Evolutionary conservation across 2,797 vertebrate species (phyloP).

Genomic region (Columba guinea): DNA sequence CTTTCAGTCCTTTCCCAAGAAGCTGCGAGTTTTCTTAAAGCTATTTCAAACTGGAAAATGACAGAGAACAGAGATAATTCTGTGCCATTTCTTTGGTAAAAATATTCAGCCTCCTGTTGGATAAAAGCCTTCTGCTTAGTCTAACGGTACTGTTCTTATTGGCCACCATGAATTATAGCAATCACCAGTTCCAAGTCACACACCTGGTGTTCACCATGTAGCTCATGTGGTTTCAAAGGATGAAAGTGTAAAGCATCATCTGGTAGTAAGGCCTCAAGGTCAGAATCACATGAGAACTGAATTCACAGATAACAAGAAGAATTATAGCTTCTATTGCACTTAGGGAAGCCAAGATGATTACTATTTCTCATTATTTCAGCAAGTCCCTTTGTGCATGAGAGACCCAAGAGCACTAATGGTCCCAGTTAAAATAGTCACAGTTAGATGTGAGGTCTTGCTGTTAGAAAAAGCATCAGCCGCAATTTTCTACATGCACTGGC

Average conservation of each 20-base stretch:
- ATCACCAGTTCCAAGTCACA: background rate
- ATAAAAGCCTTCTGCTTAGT: background rate
- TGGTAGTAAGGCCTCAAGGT: background rate
- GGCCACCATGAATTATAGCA: background rate
- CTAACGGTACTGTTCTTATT: background rate
- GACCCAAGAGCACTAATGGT: background rate
- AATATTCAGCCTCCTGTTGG: background rate
- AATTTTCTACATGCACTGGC: background rate
- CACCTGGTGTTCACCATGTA: background rate
- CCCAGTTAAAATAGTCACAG: background rate
- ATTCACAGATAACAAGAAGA: background rate
- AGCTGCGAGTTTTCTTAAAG: background rate
- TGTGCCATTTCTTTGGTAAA: background rate
- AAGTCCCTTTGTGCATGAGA: background rate
- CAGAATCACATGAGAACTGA: background rate
- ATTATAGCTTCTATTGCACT: background rate
- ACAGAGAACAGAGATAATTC: background rate
- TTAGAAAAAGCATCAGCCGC: background rate
- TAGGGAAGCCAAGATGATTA: background rate
- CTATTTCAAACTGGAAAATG: background rate
- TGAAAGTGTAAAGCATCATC: constrained; percentile 2
- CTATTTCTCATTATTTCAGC: background rate
- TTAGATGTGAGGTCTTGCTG: constrained; percentile 13
- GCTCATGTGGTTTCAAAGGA: background rate
- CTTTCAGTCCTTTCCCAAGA: background rate